Conservation (phyloP, 2,113 vertebrate species). For the Zosterops japonicus region DNA sequence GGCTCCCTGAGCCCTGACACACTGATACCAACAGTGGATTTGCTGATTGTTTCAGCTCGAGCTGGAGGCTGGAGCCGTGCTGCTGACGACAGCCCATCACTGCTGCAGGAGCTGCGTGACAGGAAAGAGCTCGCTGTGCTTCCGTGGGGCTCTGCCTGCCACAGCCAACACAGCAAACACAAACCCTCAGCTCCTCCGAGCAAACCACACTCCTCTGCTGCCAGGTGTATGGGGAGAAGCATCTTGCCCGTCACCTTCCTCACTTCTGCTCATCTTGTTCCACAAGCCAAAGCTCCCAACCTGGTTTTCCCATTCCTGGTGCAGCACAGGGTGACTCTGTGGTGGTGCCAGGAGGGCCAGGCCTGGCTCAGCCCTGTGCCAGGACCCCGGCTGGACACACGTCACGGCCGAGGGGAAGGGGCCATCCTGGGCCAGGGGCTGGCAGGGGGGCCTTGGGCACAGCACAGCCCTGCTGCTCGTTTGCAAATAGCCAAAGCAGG, state of each 20-base stretch:
- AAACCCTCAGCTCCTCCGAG: neutral
- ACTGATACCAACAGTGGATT: neutral
- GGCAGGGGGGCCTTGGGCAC: neutral
- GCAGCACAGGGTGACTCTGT: rapidly evolving
- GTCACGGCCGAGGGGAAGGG: neutral
- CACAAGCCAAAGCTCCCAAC: neutral
- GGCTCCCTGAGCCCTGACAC: neutral
- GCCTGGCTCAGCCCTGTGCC: neutral
- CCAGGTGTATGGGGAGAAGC: neutral
- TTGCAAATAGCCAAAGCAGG: neutral
- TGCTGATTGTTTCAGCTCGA: neutral
- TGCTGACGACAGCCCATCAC: neutral
- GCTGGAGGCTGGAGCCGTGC: neutral
- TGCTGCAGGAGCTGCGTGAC: neutral
- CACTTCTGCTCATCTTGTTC: neutral
- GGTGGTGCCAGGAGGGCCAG: neutral
- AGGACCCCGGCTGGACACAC: rapidly evolving
- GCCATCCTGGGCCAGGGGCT: neutral
- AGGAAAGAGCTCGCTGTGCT: neutral
- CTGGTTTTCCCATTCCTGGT: rapidly evolving
- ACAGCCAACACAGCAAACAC: neutral
- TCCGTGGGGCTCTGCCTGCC: neutral
- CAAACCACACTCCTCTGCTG: neutral
- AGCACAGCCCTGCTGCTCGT: rapidly evolving
- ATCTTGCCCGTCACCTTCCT: neutral